Evolutionary conservation across 2,113 vertebrate species (phyloP).

Genomic region (Centrocercus urophasianus): DNA sequence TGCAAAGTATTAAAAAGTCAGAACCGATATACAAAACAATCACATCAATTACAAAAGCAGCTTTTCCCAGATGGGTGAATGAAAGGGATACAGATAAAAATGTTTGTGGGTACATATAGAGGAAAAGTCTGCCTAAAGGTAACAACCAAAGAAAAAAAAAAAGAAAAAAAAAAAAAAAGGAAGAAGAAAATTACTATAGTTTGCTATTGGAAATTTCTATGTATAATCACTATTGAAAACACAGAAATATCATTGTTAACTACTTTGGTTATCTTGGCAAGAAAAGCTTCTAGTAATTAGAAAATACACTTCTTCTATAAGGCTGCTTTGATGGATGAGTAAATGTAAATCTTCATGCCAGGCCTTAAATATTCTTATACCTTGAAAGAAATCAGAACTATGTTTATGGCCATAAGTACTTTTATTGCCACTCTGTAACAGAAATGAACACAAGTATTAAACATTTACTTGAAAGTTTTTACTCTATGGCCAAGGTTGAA

Average conservation of each 20-base stretch:
- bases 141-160: not conserved
- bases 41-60: not conserved
- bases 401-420: not conserved
- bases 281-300: not conserved
- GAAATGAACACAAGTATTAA: not conserved
- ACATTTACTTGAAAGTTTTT: not conserved
- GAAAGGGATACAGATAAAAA: not conserved
- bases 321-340: not conserved
- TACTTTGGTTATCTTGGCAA: not conserved
- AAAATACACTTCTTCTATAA: not conserved
- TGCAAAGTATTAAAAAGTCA: not conserved
- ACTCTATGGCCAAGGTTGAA: not conserved
- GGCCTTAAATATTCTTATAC: not conserved
- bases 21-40: not conserved
- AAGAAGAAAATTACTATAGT: not conserved
- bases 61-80: not conserved
- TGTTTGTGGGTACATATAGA: not conserved
- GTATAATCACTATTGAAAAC: not conserved
- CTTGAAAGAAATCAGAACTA: not conserved
- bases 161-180: not conserved
- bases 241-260: not conserved
- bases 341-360: not conserved
- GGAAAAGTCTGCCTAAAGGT: not conserved
- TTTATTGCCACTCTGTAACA: not conserved
- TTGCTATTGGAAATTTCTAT: not conserved